These are phyloP conservation scores for Dendropsophus ebraccatus DNA, from an alignment of 2,113 vertebrate species.

Conservation along the genomic window DNA sequence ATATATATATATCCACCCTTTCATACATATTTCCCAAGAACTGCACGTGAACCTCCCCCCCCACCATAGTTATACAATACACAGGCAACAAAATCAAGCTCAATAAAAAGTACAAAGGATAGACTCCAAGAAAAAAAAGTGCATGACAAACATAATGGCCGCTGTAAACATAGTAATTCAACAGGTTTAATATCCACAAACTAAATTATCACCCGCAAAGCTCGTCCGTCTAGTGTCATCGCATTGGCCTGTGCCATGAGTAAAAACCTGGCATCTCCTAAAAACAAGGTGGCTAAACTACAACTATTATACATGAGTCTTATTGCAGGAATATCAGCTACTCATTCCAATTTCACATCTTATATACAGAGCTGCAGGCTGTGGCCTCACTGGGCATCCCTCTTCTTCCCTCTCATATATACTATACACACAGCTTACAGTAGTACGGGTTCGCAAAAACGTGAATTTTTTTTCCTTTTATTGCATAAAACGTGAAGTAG, in stretches of 20 bases:
- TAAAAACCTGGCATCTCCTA: neutral
- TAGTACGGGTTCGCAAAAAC: too few species aligned
- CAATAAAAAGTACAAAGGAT: conserved; percentile 7
- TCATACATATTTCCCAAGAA: neutral
- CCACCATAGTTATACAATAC: neutral
- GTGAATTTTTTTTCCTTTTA: too few species aligned
- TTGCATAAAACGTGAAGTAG: too few species aligned
- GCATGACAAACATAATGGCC: neutral
- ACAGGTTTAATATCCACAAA: neutral
- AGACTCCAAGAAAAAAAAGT: neutral
- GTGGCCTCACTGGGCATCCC: neutral
- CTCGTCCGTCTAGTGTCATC: neutral
- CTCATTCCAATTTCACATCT: neutral
- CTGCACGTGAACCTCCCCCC: neutral
- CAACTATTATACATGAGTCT: too few species aligned
- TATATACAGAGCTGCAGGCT: too few species aligned
- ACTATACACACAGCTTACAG: too few species aligned
- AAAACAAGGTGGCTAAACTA: neutral
- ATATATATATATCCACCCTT: neutral
- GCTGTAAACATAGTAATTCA: neutral
- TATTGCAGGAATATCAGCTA: neutral
- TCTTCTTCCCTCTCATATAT: too few species aligned
- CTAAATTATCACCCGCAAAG: neutral
- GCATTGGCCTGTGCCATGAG: neutral
- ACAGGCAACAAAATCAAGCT: neutral